These are phyloP conservation scores for Siniperca scherzeri DNA, from an alignment of 2,797 vertebrate species.

Conservation along the genomic window DNA sequence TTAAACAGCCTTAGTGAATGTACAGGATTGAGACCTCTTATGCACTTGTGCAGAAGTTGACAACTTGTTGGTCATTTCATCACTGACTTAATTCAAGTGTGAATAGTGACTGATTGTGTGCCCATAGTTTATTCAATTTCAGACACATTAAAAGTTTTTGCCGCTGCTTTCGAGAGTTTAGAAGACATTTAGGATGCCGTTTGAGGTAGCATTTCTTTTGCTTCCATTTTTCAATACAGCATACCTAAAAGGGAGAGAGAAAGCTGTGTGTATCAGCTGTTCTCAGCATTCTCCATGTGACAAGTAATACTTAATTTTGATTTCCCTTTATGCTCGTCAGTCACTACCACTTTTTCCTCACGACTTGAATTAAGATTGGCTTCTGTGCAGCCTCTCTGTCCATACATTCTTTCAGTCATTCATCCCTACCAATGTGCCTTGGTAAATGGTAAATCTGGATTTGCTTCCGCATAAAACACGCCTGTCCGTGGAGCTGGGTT, in stretches of 20 bases:
- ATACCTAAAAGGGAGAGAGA: conserved; percentile 31
- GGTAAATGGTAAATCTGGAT: conserved; percentile 81
- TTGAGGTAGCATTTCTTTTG: conserved; percentile 46
- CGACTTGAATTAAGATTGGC: conserved; percentile 66
- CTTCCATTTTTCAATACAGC: conserved; percentile 24
- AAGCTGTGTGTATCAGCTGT: conserved; percentile 45
- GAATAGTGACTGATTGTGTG: conserved; percentile 42
- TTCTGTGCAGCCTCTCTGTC: conserved; percentile 73
- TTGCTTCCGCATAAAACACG: conserved; percentile 73
- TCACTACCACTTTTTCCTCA: conserved; percentile 51
- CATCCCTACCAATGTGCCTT: conserved; percentile 89
- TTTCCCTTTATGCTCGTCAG: conserved; percentile 53
- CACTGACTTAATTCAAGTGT: conserved; percentile 41
- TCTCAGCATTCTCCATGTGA: conserved; percentile 53
- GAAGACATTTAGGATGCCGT: conserved; percentile 27
- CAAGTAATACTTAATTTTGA: conserved; percentile 30
- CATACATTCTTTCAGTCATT: conserved; percentile 65
- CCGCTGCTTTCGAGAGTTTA: conserved; percentile 38
- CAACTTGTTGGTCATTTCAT: conserved; percentile 79
- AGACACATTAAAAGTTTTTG: conserved; percentile 21
- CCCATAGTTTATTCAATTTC: conserved; percentile 40
- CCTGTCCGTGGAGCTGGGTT: conserved; percentile 67
- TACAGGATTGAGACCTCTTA: conserved; percentile 90
- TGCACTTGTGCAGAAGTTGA: conserved; percentile 88
- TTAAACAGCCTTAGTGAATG: conserved; percentile 93